Conservation (phyloP, 2,113 vertebrate species). For the Nansenia antarctica region DNA sequence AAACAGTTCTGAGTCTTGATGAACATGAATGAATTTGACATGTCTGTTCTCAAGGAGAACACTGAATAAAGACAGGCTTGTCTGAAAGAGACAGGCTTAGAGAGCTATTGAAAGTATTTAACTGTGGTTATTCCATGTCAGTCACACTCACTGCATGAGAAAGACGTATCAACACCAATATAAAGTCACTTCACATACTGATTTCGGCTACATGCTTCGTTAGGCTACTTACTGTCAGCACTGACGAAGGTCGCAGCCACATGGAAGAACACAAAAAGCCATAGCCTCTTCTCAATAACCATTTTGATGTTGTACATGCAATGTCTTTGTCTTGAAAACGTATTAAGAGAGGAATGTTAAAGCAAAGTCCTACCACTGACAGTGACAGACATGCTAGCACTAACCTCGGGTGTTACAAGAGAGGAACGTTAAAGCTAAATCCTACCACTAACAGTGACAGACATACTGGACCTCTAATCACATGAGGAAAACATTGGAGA, state of each 20-base stretch:
- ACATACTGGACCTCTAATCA: too few relatives aligned
- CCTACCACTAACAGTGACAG: not conserved
- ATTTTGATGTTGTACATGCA: conserved; percentile 18
- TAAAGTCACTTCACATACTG: not conserved
- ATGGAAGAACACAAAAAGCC: not conserved
- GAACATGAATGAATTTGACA: too few relatives aligned
- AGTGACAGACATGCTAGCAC: not conserved
- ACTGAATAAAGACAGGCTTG: too few relatives aligned
- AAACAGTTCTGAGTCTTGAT: too few relatives aligned
- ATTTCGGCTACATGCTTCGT: not conserved
- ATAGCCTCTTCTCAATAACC: not conserved
- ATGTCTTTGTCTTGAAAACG: too few relatives aligned
- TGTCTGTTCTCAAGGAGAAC: too few relatives aligned
- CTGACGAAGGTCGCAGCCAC: conserved; percentile 16
- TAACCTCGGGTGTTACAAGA: not conserved
- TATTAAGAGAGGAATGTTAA: not conserved
- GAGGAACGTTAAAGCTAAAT: not conserved
- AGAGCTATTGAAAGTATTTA: too few relatives aligned
- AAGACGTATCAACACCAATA: too few relatives aligned
- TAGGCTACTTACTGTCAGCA: conserved; percentile 56
- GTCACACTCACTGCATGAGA: too few relatives aligned
- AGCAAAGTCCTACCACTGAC: not conserved
- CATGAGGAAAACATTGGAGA: not conserved
- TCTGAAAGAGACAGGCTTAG: too few relatives aligned
- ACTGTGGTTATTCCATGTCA: too few relatives aligned